Evolutionary conservation across 2,797 vertebrate genomes (phyloP), one percentile per base, ranked within the genome.

Genomic region (Notoglanidium macrostoma): DNA sequence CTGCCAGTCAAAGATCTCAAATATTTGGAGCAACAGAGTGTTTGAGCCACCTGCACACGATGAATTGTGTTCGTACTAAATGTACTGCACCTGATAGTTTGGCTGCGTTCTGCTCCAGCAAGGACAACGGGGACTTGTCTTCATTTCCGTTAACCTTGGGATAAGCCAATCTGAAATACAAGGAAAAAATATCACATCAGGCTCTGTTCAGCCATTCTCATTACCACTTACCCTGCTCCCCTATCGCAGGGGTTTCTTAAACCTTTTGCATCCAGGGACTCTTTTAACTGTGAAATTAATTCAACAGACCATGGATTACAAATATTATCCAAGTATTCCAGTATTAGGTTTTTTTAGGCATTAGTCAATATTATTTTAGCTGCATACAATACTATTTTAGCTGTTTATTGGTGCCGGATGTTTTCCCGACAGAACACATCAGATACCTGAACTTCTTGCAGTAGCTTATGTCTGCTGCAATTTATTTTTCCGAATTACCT

Each of bases 1-100:
- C 86, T 61, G 86, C 70, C 80, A 83, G 40, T 87, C 81, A 83
- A 61, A 83, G 79, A 57, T 29, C 29, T 76, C 32, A 54, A 63
- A 40, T 61, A 63, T 57, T 74, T 67, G 80, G 80, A 83, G n/a
- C 59, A 81, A 65, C 5, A 9, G 12, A n/a, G 12, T 32, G 26
- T 46, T 82, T 82, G 44, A 46, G 44, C 63, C 80, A 83, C 61
- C 61, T 83, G 59, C 40, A 82, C 15, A 83, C 5, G 11, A 23
- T 67, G 80, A 54, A 8, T 54, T 83, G 44, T 51, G 44, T 32
- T 83, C n/a, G 68, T 23, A 35, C 63, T 83, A 40, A 82, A 19
- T 82, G 26, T 29, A 65, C 26, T 67, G 19, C 68, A 83, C 46
- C n/a, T 12, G 10, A 23, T 46, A 21, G 15, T 82, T 67, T 65